These are phyloP conservation scores for Montipora foliosa DNA, from an alignment of 64 coral and sea anemone genomes.

Conservation along the genomic window DNA sequence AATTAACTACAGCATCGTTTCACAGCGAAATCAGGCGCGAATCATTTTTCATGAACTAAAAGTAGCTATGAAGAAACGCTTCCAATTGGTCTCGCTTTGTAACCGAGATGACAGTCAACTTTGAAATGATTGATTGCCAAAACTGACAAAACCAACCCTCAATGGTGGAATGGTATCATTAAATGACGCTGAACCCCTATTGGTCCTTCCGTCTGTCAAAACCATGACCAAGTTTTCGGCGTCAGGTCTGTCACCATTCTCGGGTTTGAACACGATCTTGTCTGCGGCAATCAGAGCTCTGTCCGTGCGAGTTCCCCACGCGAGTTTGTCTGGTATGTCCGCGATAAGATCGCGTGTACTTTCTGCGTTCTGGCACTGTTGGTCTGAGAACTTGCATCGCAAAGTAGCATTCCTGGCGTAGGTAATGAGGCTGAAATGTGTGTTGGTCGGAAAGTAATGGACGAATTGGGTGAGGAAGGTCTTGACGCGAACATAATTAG, in stretches of 20 bases:
- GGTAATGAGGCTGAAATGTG: conserved; percentile 38
- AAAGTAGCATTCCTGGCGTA: not conserved
- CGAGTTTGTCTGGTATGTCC: conserved; percentile 15
- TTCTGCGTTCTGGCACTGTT: conserved; percentile 6
- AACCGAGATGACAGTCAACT: too few species aligned
- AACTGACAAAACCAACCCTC: not conserved
- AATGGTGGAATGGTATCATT: conserved; percentile 30
- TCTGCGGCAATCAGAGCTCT: conserved; percentile 18
- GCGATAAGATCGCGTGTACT: not conserved
- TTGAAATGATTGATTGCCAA: not conserved
- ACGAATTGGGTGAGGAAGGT: conserved; percentile 33
- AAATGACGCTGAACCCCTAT: not conserved
- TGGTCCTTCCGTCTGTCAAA: conserved; percentile 23
- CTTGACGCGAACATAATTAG: conserved; percentile 7
- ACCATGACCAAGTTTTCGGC: conserved; percentile 3
- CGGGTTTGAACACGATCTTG: not conserved
- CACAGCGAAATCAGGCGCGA: too few species aligned
- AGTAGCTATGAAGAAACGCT: too few species aligned
- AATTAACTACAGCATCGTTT: too few species aligned
- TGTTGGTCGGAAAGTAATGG: not conserved
- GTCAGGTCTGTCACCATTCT: conserved; percentile 21
- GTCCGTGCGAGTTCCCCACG: not conserved
- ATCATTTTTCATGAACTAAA: too few species aligned
- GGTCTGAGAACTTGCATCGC: not conserved
- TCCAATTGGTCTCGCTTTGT: too few species aligned